Percentiles rank a stretch among this genome's conserved stretches.
Conservation (phyloP, 2,888 invertebrate genomes). For the Eilema caniola region DNA sequence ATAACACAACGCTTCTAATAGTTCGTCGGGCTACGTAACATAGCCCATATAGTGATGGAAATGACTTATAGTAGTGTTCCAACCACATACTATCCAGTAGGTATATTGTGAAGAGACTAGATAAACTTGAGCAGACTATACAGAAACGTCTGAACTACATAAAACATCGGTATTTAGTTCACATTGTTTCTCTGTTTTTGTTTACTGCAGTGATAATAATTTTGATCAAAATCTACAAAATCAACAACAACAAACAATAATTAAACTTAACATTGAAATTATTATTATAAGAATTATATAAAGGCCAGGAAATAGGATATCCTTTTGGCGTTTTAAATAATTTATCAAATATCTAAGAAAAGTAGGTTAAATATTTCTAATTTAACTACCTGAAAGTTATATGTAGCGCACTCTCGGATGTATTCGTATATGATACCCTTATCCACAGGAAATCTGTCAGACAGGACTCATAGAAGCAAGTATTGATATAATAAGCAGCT, state of each 20-base stretch:
- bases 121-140: neutral
- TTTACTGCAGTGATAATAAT: neutral
- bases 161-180: neutral
- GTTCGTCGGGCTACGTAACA: neutral
- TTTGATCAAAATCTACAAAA: neutral
- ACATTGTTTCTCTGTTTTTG: neutral
- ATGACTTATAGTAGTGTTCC: too few relatives aligned
- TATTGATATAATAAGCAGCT: too few relatives aligned
- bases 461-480: too few relatives aligned
- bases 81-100: neutral
- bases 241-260: neutral
- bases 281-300: neutral
- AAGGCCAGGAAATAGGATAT: constrained; percentile 11
- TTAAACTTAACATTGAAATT: constrained; percentile 4
- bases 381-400: neutral
- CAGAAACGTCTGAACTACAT: neutral
- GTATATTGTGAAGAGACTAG: neutral
- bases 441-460: too few relatives aligned
- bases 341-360: neutral
- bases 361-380: neutral
- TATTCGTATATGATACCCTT: too few relatives aligned
- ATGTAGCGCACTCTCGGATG: too few relatives aligned
- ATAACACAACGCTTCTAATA: neutral
- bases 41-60: neutral
- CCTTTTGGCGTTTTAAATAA: constrained; percentile 3